These are phyloP conservation scores for Regulus satrapa DNA, from an alignment of 2,113 vertebrate genomes.

Conservation along the genomic window DNA sequence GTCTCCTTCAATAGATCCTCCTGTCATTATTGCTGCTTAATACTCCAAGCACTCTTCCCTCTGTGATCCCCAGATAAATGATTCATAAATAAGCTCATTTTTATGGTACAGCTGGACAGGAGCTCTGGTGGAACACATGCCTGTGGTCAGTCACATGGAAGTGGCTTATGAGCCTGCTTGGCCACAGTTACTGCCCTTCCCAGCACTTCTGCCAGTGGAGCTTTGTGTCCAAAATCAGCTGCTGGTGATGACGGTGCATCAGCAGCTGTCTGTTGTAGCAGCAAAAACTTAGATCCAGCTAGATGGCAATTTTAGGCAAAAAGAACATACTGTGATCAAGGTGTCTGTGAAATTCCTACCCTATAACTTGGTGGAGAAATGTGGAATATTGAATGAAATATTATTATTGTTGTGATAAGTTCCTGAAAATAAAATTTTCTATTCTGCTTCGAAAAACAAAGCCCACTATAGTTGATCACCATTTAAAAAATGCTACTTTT, in stretches of 20 bases:
- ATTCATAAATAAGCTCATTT: background rate
- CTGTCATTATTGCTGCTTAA: background rate
- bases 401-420: background rate
- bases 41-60: background rate
- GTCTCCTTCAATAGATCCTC: background rate
- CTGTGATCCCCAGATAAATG: background rate
- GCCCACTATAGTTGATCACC: background rate
- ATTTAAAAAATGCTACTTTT: background rate
- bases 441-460: background rate
- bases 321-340: background rate
- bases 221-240: rapidly evolving
- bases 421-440: background rate
- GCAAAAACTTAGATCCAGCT: background rate
- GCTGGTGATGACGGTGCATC: background rate
- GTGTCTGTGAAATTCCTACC: background rate
- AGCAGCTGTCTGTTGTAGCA: background rate
- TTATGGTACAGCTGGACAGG: background rate
- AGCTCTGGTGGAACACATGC: background rate
- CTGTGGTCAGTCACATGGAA: background rate
- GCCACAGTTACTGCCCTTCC: background rate
- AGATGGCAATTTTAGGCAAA: background rate
- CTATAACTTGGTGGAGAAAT: background rate
- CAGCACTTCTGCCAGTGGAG: background rate
- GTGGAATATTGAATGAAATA: background rate
- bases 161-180: background rate